phyloP scores from a whole-genome alignment of 2,113 vertebrate species.

The Calidris pugnax region DNA sequence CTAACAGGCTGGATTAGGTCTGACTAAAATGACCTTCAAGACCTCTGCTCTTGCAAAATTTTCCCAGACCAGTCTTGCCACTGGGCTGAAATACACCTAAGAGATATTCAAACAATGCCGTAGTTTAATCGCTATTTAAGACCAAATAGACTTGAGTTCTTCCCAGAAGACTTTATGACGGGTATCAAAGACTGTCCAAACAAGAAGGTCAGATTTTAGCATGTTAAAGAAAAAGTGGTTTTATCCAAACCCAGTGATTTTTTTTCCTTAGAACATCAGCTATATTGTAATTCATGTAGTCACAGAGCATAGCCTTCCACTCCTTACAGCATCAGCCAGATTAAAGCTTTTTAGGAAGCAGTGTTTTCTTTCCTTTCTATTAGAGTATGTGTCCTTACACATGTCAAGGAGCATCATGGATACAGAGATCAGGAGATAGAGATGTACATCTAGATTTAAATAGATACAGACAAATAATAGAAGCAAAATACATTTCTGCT shows the following conservation, averaged over 20 bases:
- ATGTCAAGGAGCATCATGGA: background rate
- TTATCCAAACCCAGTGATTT: background rate
- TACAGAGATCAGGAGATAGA: background rate
- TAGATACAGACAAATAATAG: background rate
- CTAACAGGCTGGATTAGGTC: background rate
- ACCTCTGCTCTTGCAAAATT: background rate
- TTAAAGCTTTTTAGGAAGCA: background rate
- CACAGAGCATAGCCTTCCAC: background rate
- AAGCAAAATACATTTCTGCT: background rate
- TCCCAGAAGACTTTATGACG: slow-evolving; percentile 27
- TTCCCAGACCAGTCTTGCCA: slow-evolving; percentile 2
- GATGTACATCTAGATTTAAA: background rate
- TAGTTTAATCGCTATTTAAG: slow-evolving; percentile 46
- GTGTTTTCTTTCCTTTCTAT: background rate
- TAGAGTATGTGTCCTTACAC: background rate
- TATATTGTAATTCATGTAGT: background rate
- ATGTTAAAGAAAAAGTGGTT: background rate
- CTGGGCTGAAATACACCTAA: background rate
- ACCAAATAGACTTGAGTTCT: background rate
- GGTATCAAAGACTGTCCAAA: background rate
- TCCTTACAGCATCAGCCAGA: background rate
- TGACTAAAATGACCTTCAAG: background rate
- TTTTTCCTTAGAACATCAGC: background rate
- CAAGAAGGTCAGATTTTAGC: background rate
- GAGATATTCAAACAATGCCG: background rate